Conservation (phyloP, 2,888 invertebrate species). For the Platycheirus rosarum region DNA sequence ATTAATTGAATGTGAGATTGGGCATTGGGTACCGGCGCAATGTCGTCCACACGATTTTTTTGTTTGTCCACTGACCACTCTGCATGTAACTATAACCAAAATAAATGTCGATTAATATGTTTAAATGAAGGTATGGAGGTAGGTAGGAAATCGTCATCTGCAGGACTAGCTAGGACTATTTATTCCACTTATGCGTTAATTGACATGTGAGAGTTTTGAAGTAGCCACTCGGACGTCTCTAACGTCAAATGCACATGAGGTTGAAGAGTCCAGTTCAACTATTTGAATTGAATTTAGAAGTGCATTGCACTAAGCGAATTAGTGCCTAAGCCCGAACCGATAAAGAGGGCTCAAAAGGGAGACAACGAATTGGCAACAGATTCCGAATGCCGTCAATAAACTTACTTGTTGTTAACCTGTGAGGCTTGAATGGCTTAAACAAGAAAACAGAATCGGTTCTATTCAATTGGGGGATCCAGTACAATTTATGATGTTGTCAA, state of each 20-base stretch:
- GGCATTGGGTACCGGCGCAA: not conserved
- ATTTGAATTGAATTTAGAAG: slow-evolving; percentile 11
- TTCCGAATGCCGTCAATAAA: not conserved
- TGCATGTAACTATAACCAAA: slow-evolving; percentile 24
- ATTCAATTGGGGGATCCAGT: slow-evolving; percentile 1
- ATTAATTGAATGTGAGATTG: slow-evolving; percentile 65
- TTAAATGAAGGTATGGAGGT: slow-evolving; percentile 11
- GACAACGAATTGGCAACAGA: slow-evolving; percentile 32
- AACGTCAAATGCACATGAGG: slow-evolving; percentile 53
- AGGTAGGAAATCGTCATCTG: slow-evolving; percentile 6
- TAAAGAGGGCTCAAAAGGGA: not conserved
- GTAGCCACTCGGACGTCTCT: slow-evolving; percentile 38
- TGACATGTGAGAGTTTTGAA: slow-evolving; percentile 37
- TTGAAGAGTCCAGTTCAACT: not conserved
- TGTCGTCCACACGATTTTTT: slow-evolving; percentile 24
- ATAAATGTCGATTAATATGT: slow-evolving; percentile 39
- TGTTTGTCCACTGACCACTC: slow-evolving; percentile 33
- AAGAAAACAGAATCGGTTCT: not conserved
- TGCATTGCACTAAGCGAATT: slow-evolving; percentile 37
- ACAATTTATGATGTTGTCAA: slow-evolving; percentile 11
- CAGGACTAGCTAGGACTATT: slow-evolving; percentile 1
- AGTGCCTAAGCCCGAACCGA: slow-evolving; percentile 1
- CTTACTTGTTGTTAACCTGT: not conserved
- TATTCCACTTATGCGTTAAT: slow-evolving; percentile 39
- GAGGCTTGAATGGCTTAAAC: not conserved